phyloP scores from a whole-genome alignment of 1,140 invertebrate species.

The Philaenus spumarius region DNA sequence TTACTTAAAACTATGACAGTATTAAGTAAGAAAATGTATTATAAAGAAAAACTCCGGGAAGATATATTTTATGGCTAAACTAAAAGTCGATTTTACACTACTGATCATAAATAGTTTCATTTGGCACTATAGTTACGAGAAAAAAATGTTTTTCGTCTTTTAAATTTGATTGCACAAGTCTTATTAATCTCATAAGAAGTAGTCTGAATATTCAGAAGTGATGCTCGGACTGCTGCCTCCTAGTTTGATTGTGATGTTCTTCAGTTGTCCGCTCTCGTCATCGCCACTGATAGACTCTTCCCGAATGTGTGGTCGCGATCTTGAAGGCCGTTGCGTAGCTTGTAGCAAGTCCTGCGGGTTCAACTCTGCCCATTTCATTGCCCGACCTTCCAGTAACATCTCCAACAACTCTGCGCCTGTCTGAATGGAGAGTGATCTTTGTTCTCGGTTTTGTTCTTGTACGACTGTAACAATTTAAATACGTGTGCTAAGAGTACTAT shows the following conservation, averaged over 20 bases:
- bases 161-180: no score
- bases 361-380: conserved; percentile 3
- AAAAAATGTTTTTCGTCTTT: no score
- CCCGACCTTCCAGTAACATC: not conserved
- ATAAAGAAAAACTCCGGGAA: no score
- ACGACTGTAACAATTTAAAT: not conserved
- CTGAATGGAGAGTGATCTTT: no score
- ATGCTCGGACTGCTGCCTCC: conserved; percentile 17
- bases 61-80: no score
- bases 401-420: not conserved
- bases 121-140: no score
- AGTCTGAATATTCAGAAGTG: conserved; percentile 6
- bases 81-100: no score
- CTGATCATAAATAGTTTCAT: no score
- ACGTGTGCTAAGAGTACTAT: not conserved
- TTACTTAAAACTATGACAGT: no score
- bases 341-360: conserved; percentile 2
- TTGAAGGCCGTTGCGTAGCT: not conserved
- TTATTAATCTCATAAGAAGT: conserved; percentile 7
- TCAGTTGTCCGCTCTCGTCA: conserved; percentile 18
- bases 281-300: conserved; percentile 18
- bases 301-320: not conserved
- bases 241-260: conserved; percentile 18
- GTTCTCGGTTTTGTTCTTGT: not conserved
- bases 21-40: no score